Percentiles rank a stretch among this genome's conserved stretches.
Conservation (phyloP, 2,797 vertebrate genomes). For the Cheirogaleus major region DNA sequence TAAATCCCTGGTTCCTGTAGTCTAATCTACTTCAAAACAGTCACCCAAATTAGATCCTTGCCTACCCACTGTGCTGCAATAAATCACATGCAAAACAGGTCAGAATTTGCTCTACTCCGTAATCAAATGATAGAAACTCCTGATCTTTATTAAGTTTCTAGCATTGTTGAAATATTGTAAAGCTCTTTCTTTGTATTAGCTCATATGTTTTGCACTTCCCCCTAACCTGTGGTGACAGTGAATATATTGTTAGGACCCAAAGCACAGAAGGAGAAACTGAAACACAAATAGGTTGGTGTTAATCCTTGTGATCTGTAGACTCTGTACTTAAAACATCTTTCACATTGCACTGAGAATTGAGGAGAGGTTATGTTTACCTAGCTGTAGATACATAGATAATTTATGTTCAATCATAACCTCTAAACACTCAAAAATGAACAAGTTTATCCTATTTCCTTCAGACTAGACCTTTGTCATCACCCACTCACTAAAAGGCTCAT, state of each 20-base stretch:
- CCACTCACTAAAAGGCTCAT: neutral
- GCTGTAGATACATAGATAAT: neutral
- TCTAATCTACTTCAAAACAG: constrained; percentile 22
- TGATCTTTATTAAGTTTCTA: neutral
- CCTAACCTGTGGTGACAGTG: neutral
- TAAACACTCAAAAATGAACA: neutral
- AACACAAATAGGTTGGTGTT: neutral
- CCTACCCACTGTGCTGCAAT: neutral
- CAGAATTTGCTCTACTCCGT: neutral
- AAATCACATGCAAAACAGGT: neutral
- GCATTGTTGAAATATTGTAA: neutral
- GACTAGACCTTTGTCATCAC: neutral
- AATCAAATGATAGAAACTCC: neutral
- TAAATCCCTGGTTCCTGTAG: neutral
- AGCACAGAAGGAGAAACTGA: neutral
- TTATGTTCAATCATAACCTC: constrained; percentile 2
- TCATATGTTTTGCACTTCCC: neutral
- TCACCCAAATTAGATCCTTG: neutral
- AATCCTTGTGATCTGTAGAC: neutral
- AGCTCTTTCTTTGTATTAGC: neutral
- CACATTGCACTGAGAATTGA: neutral
- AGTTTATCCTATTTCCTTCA: neutral
- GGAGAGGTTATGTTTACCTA: neutral
- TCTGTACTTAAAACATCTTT: constrained; percentile 9
- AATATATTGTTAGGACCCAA: neutral